Base-by-base conservation (phyloP, 2,113 vertebrate species). In the Cottus gobio region DNA sequence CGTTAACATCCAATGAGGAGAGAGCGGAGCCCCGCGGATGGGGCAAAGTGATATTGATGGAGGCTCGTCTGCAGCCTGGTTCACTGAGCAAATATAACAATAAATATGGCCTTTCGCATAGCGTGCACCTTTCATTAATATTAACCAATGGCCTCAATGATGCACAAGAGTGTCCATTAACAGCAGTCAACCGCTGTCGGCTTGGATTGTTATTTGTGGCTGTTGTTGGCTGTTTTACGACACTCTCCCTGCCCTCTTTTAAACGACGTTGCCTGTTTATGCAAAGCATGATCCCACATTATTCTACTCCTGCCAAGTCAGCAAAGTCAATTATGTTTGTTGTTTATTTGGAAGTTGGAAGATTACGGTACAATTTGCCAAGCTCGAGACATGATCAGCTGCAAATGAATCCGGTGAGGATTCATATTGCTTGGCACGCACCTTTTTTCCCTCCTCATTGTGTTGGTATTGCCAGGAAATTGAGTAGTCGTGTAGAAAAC, bases 21-120 rank as follows among this genome's bases (percentile, higher is more conserved):
- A 88, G 84, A 83, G 67, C 63, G 16, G 56, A 70, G 77, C 84
- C 73, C 75, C 24, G 85, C 61, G 69, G 82, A 72, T 60, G 75
- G 80, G 67, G 79, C 73, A 93, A 94, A 94, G 91, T 91, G 92
- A 93, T 93, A 94, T 95, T 94, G 93, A 95, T 95, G 84, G 92
- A 88, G 82, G 82, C 79, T 83, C 26, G 60, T 85, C 78, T 78
- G 78, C 76, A 79, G 82, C 84, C 77, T 77, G 91, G 88, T 93
- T 93, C 90, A 92, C 48, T 89, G 84, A 92, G 83, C 90, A 91
- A 89, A 88, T 91, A 88, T 91, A 89, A 91, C 79, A 90, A 94
- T 91, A 89, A 94, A 93, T 93, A 91, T 75, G 87, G 89, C 83
- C 88, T 90, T 94, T 94, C 90, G 86, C 71, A 85, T 85, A 65